A percentile compares a stretch with the other conserved stretches of the same genome.
Conservation (phyloP, 2,113 vertebrate species). For the Tricholaema leucomelas region DNA sequence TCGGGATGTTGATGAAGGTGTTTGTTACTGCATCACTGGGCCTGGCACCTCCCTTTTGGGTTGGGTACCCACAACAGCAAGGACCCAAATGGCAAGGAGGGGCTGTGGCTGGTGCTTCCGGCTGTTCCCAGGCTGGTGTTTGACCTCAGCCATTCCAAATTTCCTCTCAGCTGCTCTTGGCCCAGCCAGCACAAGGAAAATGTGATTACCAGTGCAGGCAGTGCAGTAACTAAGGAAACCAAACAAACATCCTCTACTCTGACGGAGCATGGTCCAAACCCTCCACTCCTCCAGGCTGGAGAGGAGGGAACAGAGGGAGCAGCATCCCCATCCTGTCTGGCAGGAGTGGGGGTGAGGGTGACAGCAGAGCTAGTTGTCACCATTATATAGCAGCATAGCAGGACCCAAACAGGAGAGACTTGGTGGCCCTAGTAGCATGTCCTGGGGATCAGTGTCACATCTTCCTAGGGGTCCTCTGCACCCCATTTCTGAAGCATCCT, state of each 20-base stretch:
- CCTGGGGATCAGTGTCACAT: background rate
- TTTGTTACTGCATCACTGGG: background rate
- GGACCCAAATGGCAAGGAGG: background rate
- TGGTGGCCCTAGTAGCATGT: background rate
- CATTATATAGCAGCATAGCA: background rate
- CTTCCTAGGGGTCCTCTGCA: background rate
- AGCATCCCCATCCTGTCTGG: conserved; percentile 43
- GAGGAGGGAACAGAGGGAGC: background rate
- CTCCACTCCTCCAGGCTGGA: background rate
- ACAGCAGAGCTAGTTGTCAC: background rate
- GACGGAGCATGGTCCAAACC: background rate
- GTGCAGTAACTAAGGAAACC: conserved; percentile 68
- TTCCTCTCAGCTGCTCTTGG: conserved; percentile 27
- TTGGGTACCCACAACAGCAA: background rate
- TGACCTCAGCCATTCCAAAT: conserved; percentile 26
- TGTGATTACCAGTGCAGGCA: conserved; percentile 50
- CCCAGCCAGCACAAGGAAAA: conserved; percentile 41
- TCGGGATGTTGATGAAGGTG: background rate
- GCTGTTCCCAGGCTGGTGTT: conserved; percentile 40
- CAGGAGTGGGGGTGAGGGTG: background rate
- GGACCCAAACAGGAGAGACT: background rate
- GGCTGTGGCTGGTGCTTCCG: background rate
- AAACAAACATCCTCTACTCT: conserved; percentile 67
- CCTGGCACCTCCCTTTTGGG: background rate
- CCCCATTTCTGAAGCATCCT: background rate